These are phyloP conservation scores for Dasypus novemcinctus DNA, from an alignment of 2,113 vertebrate species.

Conservation along the genomic window DNA sequence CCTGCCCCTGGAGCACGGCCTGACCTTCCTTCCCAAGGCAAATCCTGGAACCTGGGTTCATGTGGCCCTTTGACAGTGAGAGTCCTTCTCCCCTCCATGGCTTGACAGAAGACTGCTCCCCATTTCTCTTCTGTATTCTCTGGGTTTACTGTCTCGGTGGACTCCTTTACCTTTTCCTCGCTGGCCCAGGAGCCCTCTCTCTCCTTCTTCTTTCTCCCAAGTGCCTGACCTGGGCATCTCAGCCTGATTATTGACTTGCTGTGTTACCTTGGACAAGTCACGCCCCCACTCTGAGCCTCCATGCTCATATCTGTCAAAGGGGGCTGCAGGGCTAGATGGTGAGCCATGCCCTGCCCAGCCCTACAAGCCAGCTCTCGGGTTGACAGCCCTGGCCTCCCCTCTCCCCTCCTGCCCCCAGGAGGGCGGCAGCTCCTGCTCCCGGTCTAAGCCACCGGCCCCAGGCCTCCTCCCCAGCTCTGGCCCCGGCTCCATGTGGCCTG, in stretches of 20 bases:
- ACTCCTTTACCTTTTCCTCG: not conserved
- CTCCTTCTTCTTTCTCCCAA: not conserved
- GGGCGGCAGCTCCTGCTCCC: constrained; percentile 33
- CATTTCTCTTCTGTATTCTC: constrained; percentile 3
- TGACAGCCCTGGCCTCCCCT: not conserved
- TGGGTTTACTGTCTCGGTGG: not conserved
- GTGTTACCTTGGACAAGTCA: constrained; percentile 8
- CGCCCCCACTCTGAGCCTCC: not conserved
- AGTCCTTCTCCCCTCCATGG: not conserved
- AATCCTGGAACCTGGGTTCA: not conserved
- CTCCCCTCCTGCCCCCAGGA: not conserved
- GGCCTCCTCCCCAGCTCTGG: constrained; percentile 67
- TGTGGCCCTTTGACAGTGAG: not conserved
- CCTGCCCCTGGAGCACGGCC: not conserved
- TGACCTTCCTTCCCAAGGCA: not conserved
- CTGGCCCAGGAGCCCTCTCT: not conserved
- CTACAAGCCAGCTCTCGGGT: not conserved
- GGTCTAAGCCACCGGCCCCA: constrained; percentile 24
- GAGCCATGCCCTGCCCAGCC: not conserved
- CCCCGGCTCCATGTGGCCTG: constrained; percentile 68
- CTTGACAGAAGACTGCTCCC: not conserved
- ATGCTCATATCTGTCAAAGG: not conserved
- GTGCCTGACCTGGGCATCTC: not conserved
- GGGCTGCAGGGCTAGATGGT: not conserved
- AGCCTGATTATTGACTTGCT: not conserved